Conservation (phyloP, 2,888 invertebrate species). For the Euclidia mi region DNA sequence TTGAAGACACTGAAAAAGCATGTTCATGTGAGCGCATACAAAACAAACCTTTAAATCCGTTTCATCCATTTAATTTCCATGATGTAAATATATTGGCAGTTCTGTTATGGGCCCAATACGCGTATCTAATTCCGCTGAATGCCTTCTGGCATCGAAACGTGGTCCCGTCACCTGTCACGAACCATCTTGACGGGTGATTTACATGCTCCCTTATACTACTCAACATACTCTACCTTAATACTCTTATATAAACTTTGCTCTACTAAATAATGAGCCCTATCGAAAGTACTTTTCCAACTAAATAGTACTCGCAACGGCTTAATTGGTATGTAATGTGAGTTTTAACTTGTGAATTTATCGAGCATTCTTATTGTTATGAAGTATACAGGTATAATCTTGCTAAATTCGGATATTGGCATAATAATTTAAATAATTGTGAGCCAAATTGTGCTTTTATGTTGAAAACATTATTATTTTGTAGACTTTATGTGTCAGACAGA, state of each 20-base stretch:
- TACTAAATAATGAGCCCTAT: neutral
- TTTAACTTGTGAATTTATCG: constrained; percentile 1
- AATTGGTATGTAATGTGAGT: constrained; percentile 10
- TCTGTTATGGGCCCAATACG: constrained; percentile 29
- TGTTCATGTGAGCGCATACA: too few relatives aligned
- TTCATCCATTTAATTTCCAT: constrained; percentile 14
- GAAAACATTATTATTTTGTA: too few relatives aligned
- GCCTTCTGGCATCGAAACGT: constrained; percentile 17
- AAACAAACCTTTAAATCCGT: too few relatives aligned
- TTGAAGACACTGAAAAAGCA: too few relatives aligned
- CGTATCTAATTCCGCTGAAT: constrained; percentile 37
- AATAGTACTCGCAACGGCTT: constrained; percentile 2
- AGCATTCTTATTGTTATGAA: constrained; percentile 1
- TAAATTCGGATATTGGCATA: too few relatives aligned
- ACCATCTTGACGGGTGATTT: constrained; percentile 38
- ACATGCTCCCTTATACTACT: constrained; percentile 40
- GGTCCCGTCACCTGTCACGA: constrained; percentile 45
- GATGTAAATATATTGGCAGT: constrained; percentile 26
- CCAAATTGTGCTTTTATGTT: too few relatives aligned
- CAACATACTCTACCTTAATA: constrained; percentile 19
- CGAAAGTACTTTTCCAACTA: neutral
- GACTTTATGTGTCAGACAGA: too few relatives aligned
- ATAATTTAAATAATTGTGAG: too few relatives aligned
- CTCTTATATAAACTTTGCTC: constrained; percentile 3
- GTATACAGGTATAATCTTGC: neutral